These are phyloP conservation scores for Chelonus formosanus DNA, from an alignment of 2,888 invertebrate genomes.

Conservation along the genomic window DNA sequence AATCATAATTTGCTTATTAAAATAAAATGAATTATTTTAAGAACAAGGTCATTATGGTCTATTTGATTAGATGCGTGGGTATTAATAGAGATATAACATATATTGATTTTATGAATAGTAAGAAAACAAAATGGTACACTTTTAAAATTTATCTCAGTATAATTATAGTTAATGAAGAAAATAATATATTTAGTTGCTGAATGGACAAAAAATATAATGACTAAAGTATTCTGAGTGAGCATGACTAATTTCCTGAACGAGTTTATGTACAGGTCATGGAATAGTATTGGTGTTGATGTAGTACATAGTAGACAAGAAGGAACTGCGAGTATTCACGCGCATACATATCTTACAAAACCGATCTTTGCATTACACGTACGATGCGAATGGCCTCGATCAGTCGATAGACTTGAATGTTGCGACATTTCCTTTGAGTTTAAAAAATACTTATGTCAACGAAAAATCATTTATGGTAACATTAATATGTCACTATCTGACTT, in stretches of 20 bases:
- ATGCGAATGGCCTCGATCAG: constrained; percentile 19
- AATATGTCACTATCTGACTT: not conserved
- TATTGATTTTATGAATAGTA: too few species aligned
- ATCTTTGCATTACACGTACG: constrained; percentile 18
- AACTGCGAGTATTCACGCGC: constrained; percentile 15
- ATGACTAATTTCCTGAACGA: constrained; percentile 23
- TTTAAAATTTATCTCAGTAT: too few species aligned
- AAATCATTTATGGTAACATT: not conserved
- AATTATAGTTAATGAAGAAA: not conserved
- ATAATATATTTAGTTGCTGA: not conserved
- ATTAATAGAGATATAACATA: too few species aligned
- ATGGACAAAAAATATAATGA: constrained; percentile 8
- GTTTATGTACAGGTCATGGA: too few species aligned
- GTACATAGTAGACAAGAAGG: constrained; percentile 5
- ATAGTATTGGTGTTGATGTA: too few species aligned
- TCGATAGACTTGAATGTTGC: constrained; percentile 14
- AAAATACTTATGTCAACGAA: not conserved
- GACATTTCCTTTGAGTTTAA: constrained; percentile 16
- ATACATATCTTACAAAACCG: constrained; percentile 21
- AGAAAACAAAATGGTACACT: too few species aligned
- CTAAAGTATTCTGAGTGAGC: constrained; percentile 18
- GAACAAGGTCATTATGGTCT: too few species aligned
- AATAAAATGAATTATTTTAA: too few species aligned
- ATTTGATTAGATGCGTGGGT: too few species aligned
- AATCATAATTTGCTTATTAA: too few species aligned